These are phyloP conservation scores for Cirrhinus mrigala DNA, from an alignment of 2,797 vertebrate species.

Conservation along the genomic window DNA sequence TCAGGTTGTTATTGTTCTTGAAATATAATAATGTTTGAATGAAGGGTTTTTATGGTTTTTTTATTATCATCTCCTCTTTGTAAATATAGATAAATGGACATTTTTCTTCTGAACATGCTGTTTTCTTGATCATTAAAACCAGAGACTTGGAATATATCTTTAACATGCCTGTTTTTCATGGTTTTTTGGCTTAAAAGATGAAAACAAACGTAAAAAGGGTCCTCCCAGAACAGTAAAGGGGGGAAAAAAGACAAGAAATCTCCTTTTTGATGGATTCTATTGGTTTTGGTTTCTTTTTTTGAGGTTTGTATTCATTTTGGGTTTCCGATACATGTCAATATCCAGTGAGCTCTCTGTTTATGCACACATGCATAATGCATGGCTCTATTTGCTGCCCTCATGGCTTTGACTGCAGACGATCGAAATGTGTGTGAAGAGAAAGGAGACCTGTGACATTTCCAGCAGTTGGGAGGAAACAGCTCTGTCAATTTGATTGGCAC, in stretches of 20 bases:
- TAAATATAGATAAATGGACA: not conserved
- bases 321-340: constrained; percentile 38
- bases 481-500: constrained; percentile 60
- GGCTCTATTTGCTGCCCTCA: constrained; percentile 18
- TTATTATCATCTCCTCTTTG: not conserved
- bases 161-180: not conserved
- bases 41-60: not conserved
- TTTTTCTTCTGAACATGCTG: not conserved
- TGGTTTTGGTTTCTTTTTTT: constrained; percentile 7
- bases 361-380: constrained; percentile 57
- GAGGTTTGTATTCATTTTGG: constrained; percentile 44
- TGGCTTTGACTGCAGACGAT: constrained; percentile 52
- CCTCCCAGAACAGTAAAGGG: not conserved
- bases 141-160: not conserved
- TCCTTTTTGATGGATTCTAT: not conserved
- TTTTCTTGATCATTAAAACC: not conserved
- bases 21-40: not conserved
- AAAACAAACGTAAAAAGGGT: not conserved
- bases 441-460: constrained; percentile 60
- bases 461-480: constrained; percentile 42
- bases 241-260: not conserved
- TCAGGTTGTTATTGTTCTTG: not conserved
- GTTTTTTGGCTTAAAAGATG: not conserved
- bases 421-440: constrained; percentile 46
- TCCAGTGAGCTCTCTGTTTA: constrained; percentile 37